Evolutionary conservation across 2,888 invertebrate genomes (phyloP).

Genomic region (Leptopilina drosophilae): DNA sequence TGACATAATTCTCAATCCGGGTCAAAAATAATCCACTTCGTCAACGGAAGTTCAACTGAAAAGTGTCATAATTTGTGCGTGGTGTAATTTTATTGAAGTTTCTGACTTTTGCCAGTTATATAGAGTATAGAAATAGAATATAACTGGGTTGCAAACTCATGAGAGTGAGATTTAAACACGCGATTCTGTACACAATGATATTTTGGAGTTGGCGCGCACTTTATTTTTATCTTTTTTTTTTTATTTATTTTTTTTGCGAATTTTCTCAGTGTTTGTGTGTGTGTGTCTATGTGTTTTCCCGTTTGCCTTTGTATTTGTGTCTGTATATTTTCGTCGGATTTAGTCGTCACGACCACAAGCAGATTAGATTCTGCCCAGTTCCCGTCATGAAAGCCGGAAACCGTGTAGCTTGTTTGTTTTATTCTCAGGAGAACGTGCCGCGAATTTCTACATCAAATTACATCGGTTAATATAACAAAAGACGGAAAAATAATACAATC

Average conservation of each 20-base stretch:
- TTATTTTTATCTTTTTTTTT: conserved; percentile 31
- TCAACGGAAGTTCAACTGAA: no score
- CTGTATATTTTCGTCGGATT: not conserved
- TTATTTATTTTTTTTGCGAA: conserved; percentile 28
- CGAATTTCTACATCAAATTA: conserved; percentile 38
- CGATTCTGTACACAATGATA: conserved; percentile 35
- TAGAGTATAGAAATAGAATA: not conserved
- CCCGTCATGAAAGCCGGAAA: conserved; percentile 30
- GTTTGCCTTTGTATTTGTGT: no score
- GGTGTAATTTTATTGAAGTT: not conserved
- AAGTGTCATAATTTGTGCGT: no score
- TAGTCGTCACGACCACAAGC: conserved; percentile 37
- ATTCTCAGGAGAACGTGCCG: conserved; percentile 32
- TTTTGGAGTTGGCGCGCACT: not conserved
- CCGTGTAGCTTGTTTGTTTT: conserved; percentile 34
- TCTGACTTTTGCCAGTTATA: not conserved
- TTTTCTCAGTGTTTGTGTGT: not conserved
- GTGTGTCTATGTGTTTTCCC: no score
- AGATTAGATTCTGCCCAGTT: conserved; percentile 35
- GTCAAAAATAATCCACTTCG: no score
- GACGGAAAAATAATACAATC: conserved; percentile 24
- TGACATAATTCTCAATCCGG: no score
- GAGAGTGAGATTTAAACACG: conserved; percentile 25
- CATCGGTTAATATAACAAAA: conserved; percentile 28
- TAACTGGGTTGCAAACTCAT: conserved; percentile 2